Evolutionary conservation across 2,113 vertebrate genomes (phyloP), one percentile per base, ranked within the genome.

Genomic region (Myodes glareolus): DNA sequence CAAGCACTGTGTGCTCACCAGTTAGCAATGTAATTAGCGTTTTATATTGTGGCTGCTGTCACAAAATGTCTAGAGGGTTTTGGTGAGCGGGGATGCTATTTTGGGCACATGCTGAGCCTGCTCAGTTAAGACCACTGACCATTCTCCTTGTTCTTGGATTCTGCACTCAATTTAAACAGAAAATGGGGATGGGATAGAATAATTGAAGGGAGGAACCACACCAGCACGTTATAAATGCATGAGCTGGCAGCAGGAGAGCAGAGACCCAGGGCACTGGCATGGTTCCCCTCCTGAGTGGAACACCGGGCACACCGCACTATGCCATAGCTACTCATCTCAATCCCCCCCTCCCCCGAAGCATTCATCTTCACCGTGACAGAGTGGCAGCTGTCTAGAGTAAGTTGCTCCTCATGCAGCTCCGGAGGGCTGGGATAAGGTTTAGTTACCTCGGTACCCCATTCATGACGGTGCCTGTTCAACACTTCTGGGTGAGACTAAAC

Each of bases 161-260:
- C 52, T 82, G 58, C 55, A 80, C 92, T 95, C 72, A 89, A 94
- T 90, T 96, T 92, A 97, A 97, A 93, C 80, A 92, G 92, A 90
- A 39, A 67, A 65, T 13, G 55, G 63, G 19, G 12, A 14, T 82
- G 29, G 63, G 78, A 65, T 61, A 63, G 42, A 82, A 70, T 77
- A 63, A 89, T 6, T 39, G 9, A 39, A 86, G 94, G n/a, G 36
- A 94, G 33, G 50, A 78, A 78, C 73, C 55, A 65, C 63, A 72
- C 80, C 77, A 95, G 75, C 73, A 87, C 70, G 73, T 70, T 73
- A n/a, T 67, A 88, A 94, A 78, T 42, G 42, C 80, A 7, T 52
- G 50, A 67, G 75, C 47, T 84, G 68, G 29, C 94, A 55, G 85
- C 31, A 78, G 96, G 81, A 88, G 27, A 25, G 11, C 63, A 70